Base-by-base conservation (phyloP, 2,113 vertebrate species). In the Castor canadensis region DNA sequence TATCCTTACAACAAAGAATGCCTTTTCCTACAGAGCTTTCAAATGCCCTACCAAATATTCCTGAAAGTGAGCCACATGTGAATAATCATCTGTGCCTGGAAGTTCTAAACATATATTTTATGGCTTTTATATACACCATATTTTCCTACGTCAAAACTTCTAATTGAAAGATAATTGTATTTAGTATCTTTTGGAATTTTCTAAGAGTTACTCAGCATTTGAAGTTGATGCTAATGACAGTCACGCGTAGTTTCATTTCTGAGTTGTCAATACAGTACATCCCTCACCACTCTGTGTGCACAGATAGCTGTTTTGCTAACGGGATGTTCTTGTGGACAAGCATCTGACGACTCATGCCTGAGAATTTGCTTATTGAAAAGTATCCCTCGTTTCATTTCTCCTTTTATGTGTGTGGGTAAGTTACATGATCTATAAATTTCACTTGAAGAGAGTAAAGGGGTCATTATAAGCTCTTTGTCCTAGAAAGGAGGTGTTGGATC, bases 71-170 rank as follows among this genome's bases (percentile, higher is more conserved):
- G 72, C 43, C 47, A 20, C 5, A 10, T 52, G 43, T 45, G 24
- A 88, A 24, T 38, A 58, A 71, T 64, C 35, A 30, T 11, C 79
- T 40, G 40, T 49, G 32, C 13, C 79, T 66, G 24, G 35, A 52
- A 80, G 20, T 93, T 82, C 47, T 81, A 89, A 69, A 83, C 16
- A 10, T 62, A 62, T 71, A 62, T 66, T 64, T 77, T 91, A 82
- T 89, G 40, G 47, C 80, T 86, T 79, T 35, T 32, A 17, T 45
- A n/a, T 62, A 32, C 5, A 38, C 7, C 38, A 0, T 85, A 1
- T 71, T 47, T 60, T 91, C 54, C 30, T 82, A 54, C 6, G 12
- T 71, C 6, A 79, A 89, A 60, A 30, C 32, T 75, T 82, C 17
- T 58, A 19, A 79, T 56, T 43, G 24, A 62, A 73, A 90, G 64